Evolutionary conservation across 2,888 invertebrate species (phyloP).

Genomic region (Gandaritis pyraliata): DNA sequence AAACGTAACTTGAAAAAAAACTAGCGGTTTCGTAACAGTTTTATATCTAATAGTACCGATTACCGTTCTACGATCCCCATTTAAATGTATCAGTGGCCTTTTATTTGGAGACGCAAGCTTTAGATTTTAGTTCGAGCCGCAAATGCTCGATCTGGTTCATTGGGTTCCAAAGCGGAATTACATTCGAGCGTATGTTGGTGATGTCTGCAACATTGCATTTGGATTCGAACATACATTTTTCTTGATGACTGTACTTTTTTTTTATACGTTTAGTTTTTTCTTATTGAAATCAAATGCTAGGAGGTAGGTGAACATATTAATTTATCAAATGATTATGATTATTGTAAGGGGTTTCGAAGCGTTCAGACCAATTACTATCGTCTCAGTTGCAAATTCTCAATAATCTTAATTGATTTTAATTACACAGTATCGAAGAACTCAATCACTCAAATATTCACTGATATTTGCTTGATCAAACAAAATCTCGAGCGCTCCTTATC

Average conservation of each 20-base stretch:
- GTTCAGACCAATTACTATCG: neutral
- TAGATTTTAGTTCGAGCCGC: constrained; percentile 21
- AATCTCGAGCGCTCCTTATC: constrained; percentile 45
- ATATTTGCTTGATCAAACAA: constrained; percentile 31
- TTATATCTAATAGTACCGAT: too few relatives aligned
- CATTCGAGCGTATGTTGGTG: constrained; percentile 14
- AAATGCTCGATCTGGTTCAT: constrained; percentile 23
- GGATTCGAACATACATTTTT: neutral
- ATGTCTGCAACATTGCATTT: constrained; percentile 8
- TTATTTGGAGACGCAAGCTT: constrained; percentile 24
- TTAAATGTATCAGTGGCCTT: constrained; percentile 18
- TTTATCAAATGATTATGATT: too few relatives aligned
- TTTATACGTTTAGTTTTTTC: neutral
- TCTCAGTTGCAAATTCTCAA: neutral
- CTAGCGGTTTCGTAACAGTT: too few relatives aligned
- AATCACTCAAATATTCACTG: constrained; percentile 26
- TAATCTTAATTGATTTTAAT: constrained; percentile 8
- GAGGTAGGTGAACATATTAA: too few relatives aligned
- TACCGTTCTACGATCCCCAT: constrained; percentile 7
- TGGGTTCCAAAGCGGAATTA: constrained; percentile 17
- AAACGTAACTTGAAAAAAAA: too few relatives aligned
- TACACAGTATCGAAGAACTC: constrained; percentile 13
- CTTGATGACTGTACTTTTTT: neutral
- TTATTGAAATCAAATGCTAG: too few relatives aligned
- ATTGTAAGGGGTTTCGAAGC: neutral